Evolutionary conservation across 2,888 invertebrate species (phyloP).

Genomic region (Tinea trinotella): DNA sequence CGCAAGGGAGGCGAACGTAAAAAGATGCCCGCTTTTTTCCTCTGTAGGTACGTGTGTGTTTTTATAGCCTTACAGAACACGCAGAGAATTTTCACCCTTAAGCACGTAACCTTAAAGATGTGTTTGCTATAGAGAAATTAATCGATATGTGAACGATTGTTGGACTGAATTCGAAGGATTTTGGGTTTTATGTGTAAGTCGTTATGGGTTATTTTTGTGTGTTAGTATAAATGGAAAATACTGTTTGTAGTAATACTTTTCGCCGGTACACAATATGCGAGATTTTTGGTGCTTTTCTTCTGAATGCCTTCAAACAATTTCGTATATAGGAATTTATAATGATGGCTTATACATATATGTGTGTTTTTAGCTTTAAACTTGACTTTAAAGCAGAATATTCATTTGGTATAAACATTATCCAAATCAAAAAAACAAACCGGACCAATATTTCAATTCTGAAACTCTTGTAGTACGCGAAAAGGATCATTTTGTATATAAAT

Average conservation of each 20-base stretch:
- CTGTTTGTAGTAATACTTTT: constrained; percentile 17
- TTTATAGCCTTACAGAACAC: constrained; percentile 1
- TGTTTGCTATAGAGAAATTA: constrained; percentile 25
- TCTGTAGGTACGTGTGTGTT: constrained; percentile 11
- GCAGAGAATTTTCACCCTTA: not conserved
- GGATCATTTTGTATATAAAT: no score
- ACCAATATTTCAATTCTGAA: no score
- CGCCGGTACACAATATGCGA: constrained; percentile 9
- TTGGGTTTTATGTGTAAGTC: constrained; percentile 22
- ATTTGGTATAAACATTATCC: no score
- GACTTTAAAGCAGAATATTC: no score
- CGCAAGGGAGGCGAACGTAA: constrained; percentile 52
- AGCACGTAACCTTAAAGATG: constrained; percentile 29
- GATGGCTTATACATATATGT: not conserved
- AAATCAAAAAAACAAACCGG: no score
- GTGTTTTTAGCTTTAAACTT: no score
- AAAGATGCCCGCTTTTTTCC: constrained; percentile 64
- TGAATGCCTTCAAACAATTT: not conserved
- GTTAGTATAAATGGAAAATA: constrained; percentile 15
- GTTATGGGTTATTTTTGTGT: constrained; percentile 29
- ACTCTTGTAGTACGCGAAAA: no score
- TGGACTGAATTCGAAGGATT: constrained; percentile 23
- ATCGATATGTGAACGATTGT: constrained; percentile 17
- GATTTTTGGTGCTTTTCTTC: constrained; percentile 17
- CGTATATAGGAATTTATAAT: not conserved